Conservation (phyloP, 2,888 invertebrate species). For the Lasioglossum leucozonium region DNA sequence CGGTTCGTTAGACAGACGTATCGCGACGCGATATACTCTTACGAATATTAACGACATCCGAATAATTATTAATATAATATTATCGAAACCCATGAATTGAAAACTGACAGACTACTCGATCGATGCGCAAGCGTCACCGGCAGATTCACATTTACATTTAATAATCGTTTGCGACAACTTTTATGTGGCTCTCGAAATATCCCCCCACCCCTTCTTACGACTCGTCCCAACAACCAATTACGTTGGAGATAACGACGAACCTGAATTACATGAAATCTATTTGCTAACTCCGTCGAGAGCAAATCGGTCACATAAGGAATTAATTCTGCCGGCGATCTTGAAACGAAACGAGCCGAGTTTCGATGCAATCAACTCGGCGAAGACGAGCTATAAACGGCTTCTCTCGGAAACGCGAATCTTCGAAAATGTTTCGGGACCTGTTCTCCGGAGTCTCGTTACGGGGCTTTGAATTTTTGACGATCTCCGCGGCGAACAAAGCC, state of each 20-base stretch:
- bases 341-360: background rate
- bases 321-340: background rate
- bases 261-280: background rate
- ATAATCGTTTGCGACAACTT: background rate
- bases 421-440: slow-evolving; percentile 1
- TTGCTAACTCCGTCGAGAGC: background rate
- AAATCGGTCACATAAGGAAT: background rate
- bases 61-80: no score
- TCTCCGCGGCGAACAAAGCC: background rate
- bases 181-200: background rate
- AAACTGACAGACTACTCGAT: background rate
- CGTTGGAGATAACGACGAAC: background rate
- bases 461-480: background rate
- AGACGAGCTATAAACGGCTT: background rate
- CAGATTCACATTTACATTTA: background rate
- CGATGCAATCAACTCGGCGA: background rate
- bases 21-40: no score
- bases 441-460: background rate
- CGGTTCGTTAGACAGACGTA: background rate
- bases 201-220: background rate
- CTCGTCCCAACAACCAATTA: background rate
- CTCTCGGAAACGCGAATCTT: background rate
- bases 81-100: background rate
- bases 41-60: no score
- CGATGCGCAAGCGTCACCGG: background rate